Conservation (phyloP, 1,140 invertebrate genomes). For the Eupeodes corollae region DNA sequence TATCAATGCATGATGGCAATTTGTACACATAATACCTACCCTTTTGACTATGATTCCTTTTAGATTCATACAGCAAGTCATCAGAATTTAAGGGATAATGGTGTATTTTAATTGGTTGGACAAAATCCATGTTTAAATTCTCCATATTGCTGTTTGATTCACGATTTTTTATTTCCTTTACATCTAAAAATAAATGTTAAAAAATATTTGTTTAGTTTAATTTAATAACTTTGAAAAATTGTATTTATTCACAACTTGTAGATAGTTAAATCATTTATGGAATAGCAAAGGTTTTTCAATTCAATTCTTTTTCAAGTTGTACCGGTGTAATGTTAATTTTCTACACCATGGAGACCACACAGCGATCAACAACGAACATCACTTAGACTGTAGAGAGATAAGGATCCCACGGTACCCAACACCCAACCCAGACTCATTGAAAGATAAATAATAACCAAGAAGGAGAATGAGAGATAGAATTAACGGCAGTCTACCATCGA, state of each 20-base stretch:
- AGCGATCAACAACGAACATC: too few species aligned
- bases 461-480: too few species aligned
- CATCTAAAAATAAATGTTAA: conserved; percentile 4
- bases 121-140: conserved; percentile 16
- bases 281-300: neutral
- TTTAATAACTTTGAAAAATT: too few species aligned
- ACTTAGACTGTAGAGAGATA: too few species aligned
- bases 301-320: neutral
- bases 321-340: too few species aligned
- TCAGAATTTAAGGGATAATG: conserved; percentile 28
- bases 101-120: conserved; percentile 26
- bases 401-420: too few species aligned
- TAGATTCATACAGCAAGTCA: conserved; percentile 34
- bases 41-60: conserved; percentile 14
- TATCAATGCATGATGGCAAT: neutral
- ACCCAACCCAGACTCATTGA: too few species aligned
- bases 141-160: conserved; percentile 14
- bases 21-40: neutral
- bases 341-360: too few species aligned
- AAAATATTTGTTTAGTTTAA: neutral
- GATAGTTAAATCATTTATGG: too few species aligned
- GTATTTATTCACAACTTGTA: too few species aligned
- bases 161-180: conserved; percentile 14
- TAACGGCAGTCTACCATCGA: too few species aligned
- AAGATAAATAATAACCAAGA: too few species aligned